Conservation (phyloP, 2,113 vertebrate genomes). For the Ceyx melanurus region DNA sequence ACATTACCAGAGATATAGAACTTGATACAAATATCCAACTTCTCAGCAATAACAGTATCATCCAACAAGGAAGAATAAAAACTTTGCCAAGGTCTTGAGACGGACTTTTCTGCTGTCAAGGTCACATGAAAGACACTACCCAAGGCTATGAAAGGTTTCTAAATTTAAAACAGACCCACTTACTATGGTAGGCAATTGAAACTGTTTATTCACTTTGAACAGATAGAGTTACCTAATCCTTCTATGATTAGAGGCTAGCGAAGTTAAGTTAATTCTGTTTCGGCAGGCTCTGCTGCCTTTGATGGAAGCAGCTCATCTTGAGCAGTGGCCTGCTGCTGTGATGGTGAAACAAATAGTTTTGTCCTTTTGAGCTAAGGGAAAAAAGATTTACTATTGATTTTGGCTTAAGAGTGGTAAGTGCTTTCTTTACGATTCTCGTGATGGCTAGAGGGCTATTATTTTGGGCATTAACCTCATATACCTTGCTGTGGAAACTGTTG, state of each 20-base stretch:
- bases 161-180: conserved; percentile 51
- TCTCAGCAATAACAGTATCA: not conserved
- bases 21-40: not conserved
- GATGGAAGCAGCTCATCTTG: not conserved
- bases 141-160: conserved; percentile 28
- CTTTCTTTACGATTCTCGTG: conserved; percentile 34
- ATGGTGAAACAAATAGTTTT: conserved; percentile 21
- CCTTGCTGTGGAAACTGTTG: not conserved
- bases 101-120: not conserved
- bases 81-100: not conserved
- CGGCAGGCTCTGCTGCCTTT: not conserved
- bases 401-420: conserved; percentile 40
- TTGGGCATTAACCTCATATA: conserved; percentile 16
- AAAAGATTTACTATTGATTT: conserved; percentile 66
- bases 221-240: conserved; percentile 65
- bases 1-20: not conserved
- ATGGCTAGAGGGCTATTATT: conserved; percentile 46
- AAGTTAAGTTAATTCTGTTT: conserved; percentile 44
- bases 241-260: conserved; percentile 52
- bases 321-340: not conserved
- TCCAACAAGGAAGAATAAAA: not conserved
- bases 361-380: conserved; percentile 47
- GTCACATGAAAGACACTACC: conserved; percentile 31
- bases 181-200: conserved; percentile 37
- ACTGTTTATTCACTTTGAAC: conserved; percentile 64